Evolutionary conservation across 2,797 vertebrate genomes (phyloP), one percentile per base, ranked within the genome.

Genomic region (Ctenochaetus hawaiiensis): DNA sequence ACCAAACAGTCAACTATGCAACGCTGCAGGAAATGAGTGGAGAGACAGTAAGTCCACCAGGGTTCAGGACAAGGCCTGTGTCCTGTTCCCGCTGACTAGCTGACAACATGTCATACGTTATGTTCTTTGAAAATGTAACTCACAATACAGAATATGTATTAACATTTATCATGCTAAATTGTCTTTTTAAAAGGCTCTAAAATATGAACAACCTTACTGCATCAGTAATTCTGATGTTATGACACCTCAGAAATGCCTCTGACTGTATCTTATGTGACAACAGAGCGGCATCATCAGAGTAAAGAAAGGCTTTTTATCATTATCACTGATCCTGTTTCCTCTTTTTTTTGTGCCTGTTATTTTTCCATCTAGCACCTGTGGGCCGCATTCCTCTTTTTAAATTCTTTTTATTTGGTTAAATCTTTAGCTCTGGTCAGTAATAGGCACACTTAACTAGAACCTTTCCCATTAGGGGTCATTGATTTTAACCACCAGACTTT

Each of bases 401-500:
- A n/a, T 7, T 52, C 1, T 44, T 7, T 12, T 0, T 57, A 16
- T 70, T n/a, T 54, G 30, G 30, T 47, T 58, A 30, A 47, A 39
- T 62, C 37, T 17, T 51, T 45, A 22, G 22, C 23, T 11, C 51
- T 18, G 60, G 11, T 18, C 49, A 54, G 65, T 51, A 56, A 69
- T 57, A 37, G 8, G 8, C 26, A 54, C 5, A 59, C 5, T 69
- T 58, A 85, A 56, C 51, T 74, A 53, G 61, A 69, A 77, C 60
- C 56, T 83, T 44, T 66, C 51, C 70, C 30, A 52, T 59, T 45
- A 67, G 52, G n/a, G 18, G 17, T 17, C 57, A 86, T 79, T 60
- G 78, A 89, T 90, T 87, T 74, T 30, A 59, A 73, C 37, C 72
- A 52, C 61, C 47, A 60, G 64, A 72, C 77, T 78, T 79, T 79